Conservation (phyloP, 53 echinoderm and acorn worm genomes). For the Holothuria leucospilota region DNA sequence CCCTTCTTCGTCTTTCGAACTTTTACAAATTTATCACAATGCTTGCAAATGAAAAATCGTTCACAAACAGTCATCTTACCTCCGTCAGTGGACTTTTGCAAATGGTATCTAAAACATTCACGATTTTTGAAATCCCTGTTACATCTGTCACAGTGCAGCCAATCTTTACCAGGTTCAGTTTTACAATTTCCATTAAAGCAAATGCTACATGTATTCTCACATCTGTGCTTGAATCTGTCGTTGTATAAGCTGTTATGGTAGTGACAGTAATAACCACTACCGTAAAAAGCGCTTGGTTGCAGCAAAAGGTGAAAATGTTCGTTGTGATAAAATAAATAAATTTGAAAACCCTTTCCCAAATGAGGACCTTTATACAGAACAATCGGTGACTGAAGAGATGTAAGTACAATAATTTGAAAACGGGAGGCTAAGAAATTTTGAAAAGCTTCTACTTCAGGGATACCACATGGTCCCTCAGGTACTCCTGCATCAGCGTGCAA, state of each 20-base stretch:
- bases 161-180: slow-evolving; percentile 1
- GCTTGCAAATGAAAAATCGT: slow-evolving; percentile 23
- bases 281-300: slow-evolving; percentile 52
- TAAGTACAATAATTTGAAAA: no score
- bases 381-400: neutral
- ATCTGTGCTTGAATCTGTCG: slow-evolving; percentile 53
- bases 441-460: no score
- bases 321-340: slow-evolving; percentile 57
- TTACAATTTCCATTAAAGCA: slow-evolving; percentile 45
- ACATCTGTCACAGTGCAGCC: slow-evolving; percentile 49
- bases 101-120: slow-evolving; percentile 58
- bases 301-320: slow-evolving; percentile 53
- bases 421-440: no score
- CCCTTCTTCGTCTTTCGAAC: slow-evolving; percentile 50
- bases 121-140: slow-evolving; percentile 65
- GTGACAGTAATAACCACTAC: slow-evolving; percentile 64
- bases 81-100: neutral
- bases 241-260: slow-evolving; percentile 60
- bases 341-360: slow-evolving; percentile 38
- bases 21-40: slow-evolving; percentile 47
- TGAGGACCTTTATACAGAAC: slow-evolving; percentile 41
- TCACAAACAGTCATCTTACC: neutral
- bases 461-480: neutral
- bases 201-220: slow-evolving; percentile 47
- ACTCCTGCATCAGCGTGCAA: slow-evolving; percentile 51